Base-by-base conservation (phyloP, 1,140 invertebrate genomes). In the Paracyclopina nana region DNA sequence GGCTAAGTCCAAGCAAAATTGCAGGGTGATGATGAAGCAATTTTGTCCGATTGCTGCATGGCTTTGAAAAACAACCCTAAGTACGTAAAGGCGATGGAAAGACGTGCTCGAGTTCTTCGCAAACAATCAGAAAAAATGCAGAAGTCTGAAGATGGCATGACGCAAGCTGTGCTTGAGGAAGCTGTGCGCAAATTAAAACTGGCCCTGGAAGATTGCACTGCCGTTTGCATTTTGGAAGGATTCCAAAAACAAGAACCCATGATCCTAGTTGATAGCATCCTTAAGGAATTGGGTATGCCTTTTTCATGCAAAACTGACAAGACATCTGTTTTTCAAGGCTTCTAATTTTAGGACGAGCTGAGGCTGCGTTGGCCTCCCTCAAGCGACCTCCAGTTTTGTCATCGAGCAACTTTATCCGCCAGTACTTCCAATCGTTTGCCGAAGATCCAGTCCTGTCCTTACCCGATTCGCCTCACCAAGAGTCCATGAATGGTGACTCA, bases 201-300 rank as follows among this genome's bases (percentile, higher is more conserved):
- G 46, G 78, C 81, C 41, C 65, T 95, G 31, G 85, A 94, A 70
- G 87, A 95, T 71, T 74, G 91, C 0, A 92, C 87, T 12, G 78
- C 82, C 42, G 80, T 84, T 16, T 92, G 85, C 65, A 79, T 92
- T 57, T 65, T 92, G 49, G 87, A 94, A 68, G 73, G 74, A 53
- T 96, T 91, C 65, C 70, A 76, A 57, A 85, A 86, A 61, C 76
- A 79, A 57, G 70, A 66, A 45, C 78, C 78, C 31, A 65, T 94
- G 12, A 62, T 76, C 38, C 77, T 78, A 62, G 86, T 86, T 14
- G 88, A 95, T 65, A 71, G 79, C 50, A 74, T 92, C 30, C 67
- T 94, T 0, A 88, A 87, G 63, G 66, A 73, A 58, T 66, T 80
- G 12, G 79, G 76, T 79, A 71, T 31, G 29, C 9, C 14, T 14